Conservation (phyloP, 2,888 invertebrate genomes). For the Xanthia icteritia region DNA sequence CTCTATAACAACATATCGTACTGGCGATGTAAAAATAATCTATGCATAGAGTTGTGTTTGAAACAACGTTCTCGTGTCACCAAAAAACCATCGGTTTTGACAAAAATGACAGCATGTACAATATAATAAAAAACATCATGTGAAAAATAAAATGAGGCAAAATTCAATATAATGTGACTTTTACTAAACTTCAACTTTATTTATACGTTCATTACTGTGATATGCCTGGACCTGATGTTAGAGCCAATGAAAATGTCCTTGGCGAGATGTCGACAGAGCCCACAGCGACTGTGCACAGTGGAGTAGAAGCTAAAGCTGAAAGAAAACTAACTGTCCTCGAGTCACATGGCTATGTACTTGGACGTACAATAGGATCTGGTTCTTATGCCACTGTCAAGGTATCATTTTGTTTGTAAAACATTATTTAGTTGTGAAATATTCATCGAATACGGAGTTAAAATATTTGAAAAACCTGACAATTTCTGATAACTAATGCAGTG, state of each 20-base stretch:
- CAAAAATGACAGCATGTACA: constrained; percentile 84
- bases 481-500: not conserved
- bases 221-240: constrained; percentile 89
- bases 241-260: constrained; percentile 88
- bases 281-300: constrained; percentile 85
- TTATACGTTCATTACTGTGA: constrained; percentile 83
- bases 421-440: not conserved
- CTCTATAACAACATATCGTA: constrained; percentile 18
- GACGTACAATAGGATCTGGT: constrained; percentile 94
- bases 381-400: constrained; percentile 96
- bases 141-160: constrained; percentile 81
- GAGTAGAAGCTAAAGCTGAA: constrained; percentile 84
- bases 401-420: constrained; percentile 50
- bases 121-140: constrained; percentile 77
- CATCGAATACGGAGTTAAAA: not conserved
- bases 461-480: not conserved
- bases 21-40: constrained; percentile 64
- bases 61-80: constrained; percentile 74
- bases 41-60: constrained; percentile 71
- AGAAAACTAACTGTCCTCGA: constrained; percentile 92
- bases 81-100: constrained; percentile 72
- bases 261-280: constrained; percentile 88
- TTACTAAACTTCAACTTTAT: constrained; percentile 75
- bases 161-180: constrained; percentile 86
- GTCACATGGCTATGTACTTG: constrained; percentile 94